Evolutionary conservation across 2,797 vertebrate genomes (phyloP).

Genomic region (Tamandua tetradactyla): DNA sequence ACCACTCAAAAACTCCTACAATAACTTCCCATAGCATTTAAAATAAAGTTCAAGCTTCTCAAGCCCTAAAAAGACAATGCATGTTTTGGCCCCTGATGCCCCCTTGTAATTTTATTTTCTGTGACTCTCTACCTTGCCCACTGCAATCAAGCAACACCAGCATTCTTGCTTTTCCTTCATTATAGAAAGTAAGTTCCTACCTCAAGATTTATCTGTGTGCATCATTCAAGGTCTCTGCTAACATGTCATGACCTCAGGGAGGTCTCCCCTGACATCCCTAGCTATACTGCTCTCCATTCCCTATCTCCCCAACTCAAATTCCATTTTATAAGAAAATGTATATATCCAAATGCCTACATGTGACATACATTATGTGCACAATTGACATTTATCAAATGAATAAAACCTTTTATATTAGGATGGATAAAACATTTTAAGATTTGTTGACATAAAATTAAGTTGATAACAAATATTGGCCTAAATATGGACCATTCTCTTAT

Average conservation of each 20-base stretch:
- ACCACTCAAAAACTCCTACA: neutral
- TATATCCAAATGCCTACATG: neutral
- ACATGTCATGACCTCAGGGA: neutral
- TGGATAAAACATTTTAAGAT: neutral
- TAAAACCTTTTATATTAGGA: neutral
- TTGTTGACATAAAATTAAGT: neutral
- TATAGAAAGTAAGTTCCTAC: neutral
- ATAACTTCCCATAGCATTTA: neutral
- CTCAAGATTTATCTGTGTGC: neutral
- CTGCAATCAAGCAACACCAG: neutral
- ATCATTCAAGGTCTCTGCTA: neutral
- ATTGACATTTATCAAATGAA: neutral
- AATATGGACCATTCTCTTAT: neutral
- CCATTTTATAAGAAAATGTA: neutral
- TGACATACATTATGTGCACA: neutral
- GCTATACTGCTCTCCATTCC: neutral
- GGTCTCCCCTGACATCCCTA: neutral
- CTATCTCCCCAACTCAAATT: neutral
- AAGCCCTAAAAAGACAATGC: neutral
- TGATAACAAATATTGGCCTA: neutral
- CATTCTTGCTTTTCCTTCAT: neutral
- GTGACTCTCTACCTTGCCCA: neutral
- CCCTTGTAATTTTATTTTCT: neutral
- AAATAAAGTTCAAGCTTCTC: neutral
- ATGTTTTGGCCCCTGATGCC: neutral